A percentile compares a stretch with the other conserved stretches of the same genome.
Evolutionary conservation across 2,113 vertebrate species (phyloP).

Genomic region (Microtus montanus): DNA sequence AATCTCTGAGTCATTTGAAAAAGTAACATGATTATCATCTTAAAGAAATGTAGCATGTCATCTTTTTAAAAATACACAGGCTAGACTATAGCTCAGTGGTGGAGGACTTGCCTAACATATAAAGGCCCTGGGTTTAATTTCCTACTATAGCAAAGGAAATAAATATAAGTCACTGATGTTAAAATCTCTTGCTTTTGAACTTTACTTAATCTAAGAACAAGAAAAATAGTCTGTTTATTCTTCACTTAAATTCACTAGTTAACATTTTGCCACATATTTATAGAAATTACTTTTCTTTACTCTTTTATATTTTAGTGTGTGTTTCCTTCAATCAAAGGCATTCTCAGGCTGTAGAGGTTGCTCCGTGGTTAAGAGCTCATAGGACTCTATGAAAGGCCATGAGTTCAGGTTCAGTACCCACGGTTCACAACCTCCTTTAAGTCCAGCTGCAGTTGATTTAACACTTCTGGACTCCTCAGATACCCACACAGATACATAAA

Average conservation of each 20-base stretch:
- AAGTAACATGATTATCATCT: conserved; percentile 17
- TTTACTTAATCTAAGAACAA: background rate
- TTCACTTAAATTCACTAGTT: conserved; percentile 3
- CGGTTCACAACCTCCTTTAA: background rate
- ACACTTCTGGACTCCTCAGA: background rate
- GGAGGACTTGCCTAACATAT: background rate
- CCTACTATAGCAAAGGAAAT: background rate
- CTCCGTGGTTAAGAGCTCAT: background rate
- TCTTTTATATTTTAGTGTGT: background rate
- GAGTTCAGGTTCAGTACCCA: background rate
- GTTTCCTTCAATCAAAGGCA: background rate
- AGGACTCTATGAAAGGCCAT: background rate
- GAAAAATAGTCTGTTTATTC: conserved; percentile 15
- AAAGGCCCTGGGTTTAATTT: background rate
- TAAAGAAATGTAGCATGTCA: background rate
- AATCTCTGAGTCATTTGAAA: conserved; percentile 11
- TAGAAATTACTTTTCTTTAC: background rate
- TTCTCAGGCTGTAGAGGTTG: background rate
- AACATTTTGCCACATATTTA: conserved; percentile 16
- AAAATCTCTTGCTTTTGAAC: conserved; percentile 40
- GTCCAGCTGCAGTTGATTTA: background rate
- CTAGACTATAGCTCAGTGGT: background rate
- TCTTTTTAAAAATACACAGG: background rate
- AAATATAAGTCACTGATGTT: background rate
- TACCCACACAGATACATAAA: background rate